Evolutionary conservation across 2,113 vertebrate species (phyloP), one percentile per base, ranked within the genome.

Genomic region (Gobius niger): DNA sequence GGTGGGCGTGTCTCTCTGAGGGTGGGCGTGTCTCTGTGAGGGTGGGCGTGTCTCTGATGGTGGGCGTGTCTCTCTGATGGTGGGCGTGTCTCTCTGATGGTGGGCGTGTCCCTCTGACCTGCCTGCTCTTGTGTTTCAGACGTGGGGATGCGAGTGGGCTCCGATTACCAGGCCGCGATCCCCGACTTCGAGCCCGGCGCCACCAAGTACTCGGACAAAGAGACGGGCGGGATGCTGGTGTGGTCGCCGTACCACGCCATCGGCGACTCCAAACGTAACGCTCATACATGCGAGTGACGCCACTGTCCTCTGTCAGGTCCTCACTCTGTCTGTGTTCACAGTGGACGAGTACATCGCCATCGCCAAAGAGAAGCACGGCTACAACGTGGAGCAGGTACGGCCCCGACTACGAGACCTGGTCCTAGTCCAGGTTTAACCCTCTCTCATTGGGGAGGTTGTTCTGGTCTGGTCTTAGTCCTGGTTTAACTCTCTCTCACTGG

Each of bases 341-440:
- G 97, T 99, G 94, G 97, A 99, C 77, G 97, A 99, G 82, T 99
- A 99, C 83, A 96, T 98, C 88, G 95, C 97, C 52, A 95, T 99
- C 78, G 97, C 97, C 78, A 99, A 99, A 87, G 97, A 99, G 91
- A 98, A 98, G 71, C 97, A 99, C 68, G 97, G 97, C 75, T 99
- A 99, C 92, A 99, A 98, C 65, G 95, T 98, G 79, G 97, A 99
- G 89, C 97, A 98, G 95, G 97, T 98, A 50, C 6, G 72, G 63
- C 9, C n/a, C 12, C 9, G 7, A 46, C 44, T 46, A 46, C 24
- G 52, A 8, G 18, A 11, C 10, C 24, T 40, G 9, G 52, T 57
- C 40, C 15, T 8, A 15, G 40, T 7, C 41, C 34, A 8, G 40
- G 8, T 42, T 44, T 3, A 42, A 40, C 7, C 3, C 57, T 60